These are phyloP conservation scores for Dinomys branickii DNA, from an alignment of 2,113 vertebrate species.

Conservation along the genomic window DNA sequence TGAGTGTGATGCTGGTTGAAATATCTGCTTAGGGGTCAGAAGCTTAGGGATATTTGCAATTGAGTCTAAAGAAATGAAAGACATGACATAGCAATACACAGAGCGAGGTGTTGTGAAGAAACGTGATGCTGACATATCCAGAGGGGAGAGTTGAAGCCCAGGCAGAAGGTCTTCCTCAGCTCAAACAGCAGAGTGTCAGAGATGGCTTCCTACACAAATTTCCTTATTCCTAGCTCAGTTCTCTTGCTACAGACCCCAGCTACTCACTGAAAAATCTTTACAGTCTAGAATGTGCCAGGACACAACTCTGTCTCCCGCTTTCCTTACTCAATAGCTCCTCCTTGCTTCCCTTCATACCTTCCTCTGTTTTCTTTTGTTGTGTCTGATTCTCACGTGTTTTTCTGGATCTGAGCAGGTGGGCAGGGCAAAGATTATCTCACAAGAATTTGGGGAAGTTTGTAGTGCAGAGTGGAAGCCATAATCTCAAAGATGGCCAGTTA, in stretches of 20 bases:
- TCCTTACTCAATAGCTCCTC: not conserved
- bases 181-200: not conserved
- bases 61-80: slow-evolving; percentile 30
- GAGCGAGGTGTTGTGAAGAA: not conserved
- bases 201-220: not conserved
- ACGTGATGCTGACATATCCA: not conserved
- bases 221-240: not conserved
- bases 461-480: not conserved
- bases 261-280: not conserved
- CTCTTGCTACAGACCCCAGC: not conserved
- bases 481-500: not conserved
- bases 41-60: not conserved
- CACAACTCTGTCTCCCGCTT: not conserved
- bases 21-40: not conserved
- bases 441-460: not conserved
- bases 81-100: not conserved
- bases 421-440: not conserved
- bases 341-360: not conserved
- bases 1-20: not conserved
- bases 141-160: not conserved
- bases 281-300: not conserved
- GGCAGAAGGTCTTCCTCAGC: not conserved
- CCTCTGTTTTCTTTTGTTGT: not conserved
- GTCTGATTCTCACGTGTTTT: not conserved
- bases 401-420: not conserved